These are phyloP conservation scores for Gryllus bimaculatus DNA, from an alignment of 1,140 invertebrate species.

Conservation along the genomic window DNA sequence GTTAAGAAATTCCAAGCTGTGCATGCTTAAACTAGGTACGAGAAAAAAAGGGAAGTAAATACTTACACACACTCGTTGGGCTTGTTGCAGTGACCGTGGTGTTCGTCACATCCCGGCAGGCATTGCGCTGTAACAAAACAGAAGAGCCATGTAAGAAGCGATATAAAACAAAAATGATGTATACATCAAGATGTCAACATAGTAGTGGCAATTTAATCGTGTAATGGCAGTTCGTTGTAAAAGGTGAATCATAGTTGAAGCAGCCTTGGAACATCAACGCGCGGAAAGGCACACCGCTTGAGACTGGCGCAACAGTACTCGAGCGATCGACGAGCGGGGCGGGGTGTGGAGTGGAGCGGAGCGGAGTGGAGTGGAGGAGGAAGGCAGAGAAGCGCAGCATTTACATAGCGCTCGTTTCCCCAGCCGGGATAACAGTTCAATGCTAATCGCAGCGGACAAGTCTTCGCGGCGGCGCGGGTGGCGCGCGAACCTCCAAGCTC, in stretches of 20 bases:
- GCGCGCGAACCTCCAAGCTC: not conserved
- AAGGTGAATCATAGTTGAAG: not conserved
- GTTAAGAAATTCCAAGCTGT: not conserved
- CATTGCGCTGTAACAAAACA: slow-evolving; percentile 77
- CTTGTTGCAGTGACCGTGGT: slow-evolving; percentile 81
- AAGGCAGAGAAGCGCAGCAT: not conserved
- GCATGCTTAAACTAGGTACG: not conserved
- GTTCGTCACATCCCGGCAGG: slow-evolving; percentile 75
- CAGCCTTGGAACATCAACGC: not conserved
- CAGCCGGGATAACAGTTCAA: not conserved
- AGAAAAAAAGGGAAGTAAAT: slow-evolving; percentile 26
- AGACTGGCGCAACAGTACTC: too few relatives aligned
- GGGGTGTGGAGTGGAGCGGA: not conserved
- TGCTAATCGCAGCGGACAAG: not conserved
- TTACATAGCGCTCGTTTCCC: not conserved
- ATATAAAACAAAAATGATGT: too few relatives aligned
- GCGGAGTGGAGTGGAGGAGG: not conserved
- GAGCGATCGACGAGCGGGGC: not conserved
- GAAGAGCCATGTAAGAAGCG: not conserved
- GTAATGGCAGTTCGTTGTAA: too few relatives aligned
- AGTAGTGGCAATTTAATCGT: not conserved
- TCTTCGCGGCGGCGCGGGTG: not conserved
- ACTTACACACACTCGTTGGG: slow-evolving; percentile 95
- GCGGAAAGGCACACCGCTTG: too few relatives aligned
- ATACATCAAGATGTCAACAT: not conserved